Conservation (phyloP, 1,140 invertebrate genomes). For the Lepidurus apus region DNA sequence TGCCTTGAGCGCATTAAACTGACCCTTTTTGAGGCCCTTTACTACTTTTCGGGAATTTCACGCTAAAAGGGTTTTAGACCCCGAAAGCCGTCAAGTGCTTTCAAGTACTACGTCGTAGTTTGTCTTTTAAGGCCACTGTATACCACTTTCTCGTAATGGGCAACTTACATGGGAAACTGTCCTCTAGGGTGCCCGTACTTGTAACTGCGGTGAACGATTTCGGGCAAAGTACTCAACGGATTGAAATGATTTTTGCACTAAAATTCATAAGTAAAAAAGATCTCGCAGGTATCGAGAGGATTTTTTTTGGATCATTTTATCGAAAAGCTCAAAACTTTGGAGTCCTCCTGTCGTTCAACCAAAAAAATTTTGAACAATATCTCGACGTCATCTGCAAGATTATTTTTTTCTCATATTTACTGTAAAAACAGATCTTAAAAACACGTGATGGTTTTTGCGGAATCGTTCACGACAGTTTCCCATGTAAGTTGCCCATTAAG, state of each 20-base stretch:
- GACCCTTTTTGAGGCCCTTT: background rate
- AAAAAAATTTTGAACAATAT: no score
- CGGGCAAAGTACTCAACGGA: background rate
- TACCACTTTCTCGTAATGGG: no score
- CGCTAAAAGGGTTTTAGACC: background rate
- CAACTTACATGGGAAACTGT: no score
- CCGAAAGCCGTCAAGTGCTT: no score
- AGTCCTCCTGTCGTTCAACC: background rate
- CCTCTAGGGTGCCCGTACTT: no score
- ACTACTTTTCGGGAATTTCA: background rate
- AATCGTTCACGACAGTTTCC: slow-evolving; percentile 5
- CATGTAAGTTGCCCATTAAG: background rate
- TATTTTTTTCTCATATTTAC: no score
- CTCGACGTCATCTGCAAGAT: no score
- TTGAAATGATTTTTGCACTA: background rate
- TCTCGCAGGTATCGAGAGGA: background rate
- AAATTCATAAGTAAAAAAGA: background rate
- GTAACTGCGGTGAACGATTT: background rate
- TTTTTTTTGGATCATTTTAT: background rate
- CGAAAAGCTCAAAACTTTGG: slow-evolving; percentile 5
- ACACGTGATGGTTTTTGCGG: background rate
- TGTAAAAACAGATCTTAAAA: background rate
- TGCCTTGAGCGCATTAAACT: background rate
- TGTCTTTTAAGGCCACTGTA: no score
- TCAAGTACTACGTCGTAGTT: no score